Evolutionary conservation across 1,140 invertebrate genomes (phyloP).

Genomic region (Drosophila nikananu): DNA sequence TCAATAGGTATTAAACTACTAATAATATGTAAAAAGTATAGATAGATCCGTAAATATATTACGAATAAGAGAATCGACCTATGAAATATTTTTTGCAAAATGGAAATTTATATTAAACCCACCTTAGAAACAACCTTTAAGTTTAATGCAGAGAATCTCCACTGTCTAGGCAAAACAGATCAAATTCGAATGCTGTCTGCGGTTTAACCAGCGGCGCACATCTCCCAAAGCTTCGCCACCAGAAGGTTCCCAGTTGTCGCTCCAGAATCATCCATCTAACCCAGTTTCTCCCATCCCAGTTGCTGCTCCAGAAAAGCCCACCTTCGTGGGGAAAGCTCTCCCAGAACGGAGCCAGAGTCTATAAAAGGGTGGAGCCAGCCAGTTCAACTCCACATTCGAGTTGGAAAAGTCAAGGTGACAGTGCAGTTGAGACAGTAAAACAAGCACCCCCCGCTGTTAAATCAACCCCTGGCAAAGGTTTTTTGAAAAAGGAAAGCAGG

Average conservation of each 20-base stretch:
- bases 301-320: conserved; percentile 55
- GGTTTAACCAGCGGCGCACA: conserved; percentile 6
- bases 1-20: too few relatives aligned
- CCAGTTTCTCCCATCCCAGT: neutral
- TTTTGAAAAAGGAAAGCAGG: conserved; percentile 40
- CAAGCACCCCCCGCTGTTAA: conserved; percentile 24
- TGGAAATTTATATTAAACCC: too few relatives aligned
- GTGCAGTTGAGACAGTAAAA: neutral
- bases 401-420: conserved; percentile 49
- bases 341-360: conserved; percentile 6
- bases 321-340: conserved; percentile 35
- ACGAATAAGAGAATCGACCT: too few relatives aligned
- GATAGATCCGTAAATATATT: too few relatives aligned
- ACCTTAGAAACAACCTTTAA: neutral
- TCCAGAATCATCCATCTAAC: conserved; percentile 30
- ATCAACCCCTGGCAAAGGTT: conserved; percentile 44
- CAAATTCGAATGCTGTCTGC: conserved; percentile 43
- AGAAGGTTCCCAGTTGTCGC: conserved; percentile 55
- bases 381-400: conserved; percentile 65
- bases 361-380: conserved; percentile 51
- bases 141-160: neutral
- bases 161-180: neutral
- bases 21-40: too few relatives aligned
- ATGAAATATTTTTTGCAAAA: too few relatives aligned
- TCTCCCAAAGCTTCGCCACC: conserved; percentile 31